These are phyloP conservation scores for Carassius auratus DNA, from an alignment of 2,113 vertebrate genomes.

Conservation along the genomic window DNA sequence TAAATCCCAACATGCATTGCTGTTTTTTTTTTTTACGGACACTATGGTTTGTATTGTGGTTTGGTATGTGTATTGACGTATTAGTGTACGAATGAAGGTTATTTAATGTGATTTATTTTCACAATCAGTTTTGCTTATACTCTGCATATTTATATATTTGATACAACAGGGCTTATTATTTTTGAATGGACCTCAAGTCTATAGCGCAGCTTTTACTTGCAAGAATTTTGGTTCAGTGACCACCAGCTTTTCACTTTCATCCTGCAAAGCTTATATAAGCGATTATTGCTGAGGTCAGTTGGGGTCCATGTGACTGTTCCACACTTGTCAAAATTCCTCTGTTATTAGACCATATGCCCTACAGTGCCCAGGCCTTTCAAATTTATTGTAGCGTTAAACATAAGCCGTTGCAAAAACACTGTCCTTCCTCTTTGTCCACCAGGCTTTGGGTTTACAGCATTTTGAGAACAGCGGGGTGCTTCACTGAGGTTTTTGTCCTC, in stretches of 20 bases:
- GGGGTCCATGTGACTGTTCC: not conserved
- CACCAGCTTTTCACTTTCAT: conserved; percentile 36
- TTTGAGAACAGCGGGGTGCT: not conserved
- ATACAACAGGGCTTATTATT: not conserved
- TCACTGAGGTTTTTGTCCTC: not conserved
- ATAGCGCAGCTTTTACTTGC: conserved; percentile 44
- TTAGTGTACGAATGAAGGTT: conserved; percentile 63
- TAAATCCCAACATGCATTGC: not conserved
- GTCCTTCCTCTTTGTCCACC: not conserved
- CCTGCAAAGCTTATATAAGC: not conserved
- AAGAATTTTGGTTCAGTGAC: conserved; percentile 26
- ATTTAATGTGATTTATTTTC: conserved; percentile 19
- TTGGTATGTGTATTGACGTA: not conserved
- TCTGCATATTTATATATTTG: not conserved
- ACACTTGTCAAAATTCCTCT: not conserved
- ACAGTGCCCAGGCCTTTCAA: conserved; percentile 9
- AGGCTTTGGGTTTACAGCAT: not conserved
- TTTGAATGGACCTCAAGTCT: conserved; percentile 4
- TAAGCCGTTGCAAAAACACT: not conserved
- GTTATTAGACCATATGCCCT: not conserved
- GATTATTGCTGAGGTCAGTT: conserved; percentile 24
- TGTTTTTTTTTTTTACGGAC: not conserved
- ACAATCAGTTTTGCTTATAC: not conserved
- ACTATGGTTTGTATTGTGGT: not conserved
- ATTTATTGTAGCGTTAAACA: conserved; percentile 32